Base-by-base conservation (phyloP, 2,797 vertebrate genomes). In the Schizopygopsis malacanthus region DNA sequence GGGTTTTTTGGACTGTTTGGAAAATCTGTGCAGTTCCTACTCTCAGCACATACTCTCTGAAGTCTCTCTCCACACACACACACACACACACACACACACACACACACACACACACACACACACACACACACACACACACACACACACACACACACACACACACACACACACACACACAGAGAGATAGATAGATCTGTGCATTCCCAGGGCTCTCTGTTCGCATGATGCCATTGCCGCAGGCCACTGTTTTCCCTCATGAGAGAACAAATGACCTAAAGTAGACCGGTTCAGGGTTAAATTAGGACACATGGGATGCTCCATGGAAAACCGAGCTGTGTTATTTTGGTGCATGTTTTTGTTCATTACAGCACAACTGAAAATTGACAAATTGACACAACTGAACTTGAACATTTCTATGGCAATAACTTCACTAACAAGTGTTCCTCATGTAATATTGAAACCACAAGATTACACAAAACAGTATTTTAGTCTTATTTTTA, bases 201-300 rank as follows among this genome's bases (percentile, higher is more conserved):
- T 79, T 54, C 76, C 76, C 39, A 28, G 76, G 76, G 76, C 76
- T 25, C 54, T 79, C 54, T 43, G 54, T 79, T 79, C 39, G 54
- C 20, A 59, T 79, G 76, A 79, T 79, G 76, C 76, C 54, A 77
- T 77, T 77, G 75, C 75, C 6, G 33, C 33, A n/a, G 75, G 75
- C 50, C 33, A 10, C 76, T 79, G 76, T 79, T 79, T 79, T 43
- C 76, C 76, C 54, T 61, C 76, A 25, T 16, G 76, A 79, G 76
- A 25, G 39, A 78, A 61, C 76, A 61, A 70, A 70, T 79, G 76
- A 79, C 76, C 76, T 79, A 18, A 79, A 61, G 76, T 61, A 79
- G 76, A 79, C 25, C 76, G 15, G 76, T 61, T 61, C 39, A 79
- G 54, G 54, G 76, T 79, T 79, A 79, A 79, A 79, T 79, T 61